Percentiles rank a stretch among this genome's conserved stretches.
Conservation (phyloP, 2,888 invertebrate genomes). For the Ceramica pisi region DNA sequence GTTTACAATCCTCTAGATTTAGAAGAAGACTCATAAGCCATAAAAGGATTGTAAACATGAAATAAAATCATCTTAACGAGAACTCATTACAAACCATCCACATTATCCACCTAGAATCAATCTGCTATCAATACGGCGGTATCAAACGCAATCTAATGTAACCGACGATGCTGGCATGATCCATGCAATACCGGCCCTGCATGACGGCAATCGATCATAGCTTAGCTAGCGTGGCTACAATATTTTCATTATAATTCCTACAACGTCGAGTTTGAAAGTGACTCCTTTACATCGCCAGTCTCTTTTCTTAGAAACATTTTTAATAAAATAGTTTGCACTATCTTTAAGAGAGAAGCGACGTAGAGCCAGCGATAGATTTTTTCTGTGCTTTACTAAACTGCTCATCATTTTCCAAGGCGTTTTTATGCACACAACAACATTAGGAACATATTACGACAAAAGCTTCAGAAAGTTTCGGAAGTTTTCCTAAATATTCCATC, state of each 20-base stretch:
- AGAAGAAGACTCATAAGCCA: too few species aligned
- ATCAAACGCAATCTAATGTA: constrained; percentile 59
- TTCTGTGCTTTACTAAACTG: constrained; percentile 14
- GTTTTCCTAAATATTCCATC: constrained; percentile 43
- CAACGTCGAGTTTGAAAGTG: constrained; percentile 53
- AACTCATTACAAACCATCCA: constrained; percentile 12
- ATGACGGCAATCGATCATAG: constrained; percentile 61
- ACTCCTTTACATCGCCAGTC: constrained; percentile 43
- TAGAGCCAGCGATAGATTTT: constrained; percentile 6
- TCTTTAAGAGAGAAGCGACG: constrained; percentile 19
- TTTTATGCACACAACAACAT: constrained; percentile 30
- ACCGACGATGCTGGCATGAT: constrained; percentile 50
- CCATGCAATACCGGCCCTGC: constrained; percentile 53
- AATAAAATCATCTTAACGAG: neutral
- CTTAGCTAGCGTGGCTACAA: constrained; percentile 50
- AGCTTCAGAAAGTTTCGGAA: constrained; percentile 20
- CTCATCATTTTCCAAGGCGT: constrained; percentile 4
- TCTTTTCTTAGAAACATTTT: constrained; percentile 51
- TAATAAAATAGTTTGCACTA: constrained; percentile 57
- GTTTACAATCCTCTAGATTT: too few species aligned
- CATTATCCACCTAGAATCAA: constrained; percentile 42
- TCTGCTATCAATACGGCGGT: constrained; percentile 42
- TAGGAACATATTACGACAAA: constrained; percentile 39
- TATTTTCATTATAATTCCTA: constrained; percentile 57
- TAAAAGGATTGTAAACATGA: neutral